Evolutionary conservation across 2,797 vertebrate genomes (phyloP).

Genomic region (Enteromius afrohamiltoni): DNA sequence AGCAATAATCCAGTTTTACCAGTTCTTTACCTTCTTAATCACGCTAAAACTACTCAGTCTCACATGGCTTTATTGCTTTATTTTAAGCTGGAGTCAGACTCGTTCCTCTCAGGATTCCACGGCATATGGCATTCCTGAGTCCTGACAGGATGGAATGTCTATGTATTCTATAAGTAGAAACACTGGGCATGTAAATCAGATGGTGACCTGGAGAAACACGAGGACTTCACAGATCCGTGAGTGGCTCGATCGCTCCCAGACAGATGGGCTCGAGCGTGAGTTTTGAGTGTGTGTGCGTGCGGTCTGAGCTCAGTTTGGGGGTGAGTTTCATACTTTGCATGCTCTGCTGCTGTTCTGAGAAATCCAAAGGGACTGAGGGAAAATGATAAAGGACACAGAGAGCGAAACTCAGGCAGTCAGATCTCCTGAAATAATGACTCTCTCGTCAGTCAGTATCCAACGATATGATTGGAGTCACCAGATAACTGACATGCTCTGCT

Average conservation of each 20-base stretch:
- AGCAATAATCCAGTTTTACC: not conserved
- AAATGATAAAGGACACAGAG: not conserved
- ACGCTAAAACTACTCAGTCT: not conserved
- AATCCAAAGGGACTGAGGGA: not conserved
- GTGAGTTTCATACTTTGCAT: not conserved
- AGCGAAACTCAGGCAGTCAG: not conserved
- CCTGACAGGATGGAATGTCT: not conserved
- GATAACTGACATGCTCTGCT: not conserved
- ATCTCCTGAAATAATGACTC: not conserved
- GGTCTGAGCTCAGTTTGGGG: not conserved
- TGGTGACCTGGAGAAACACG: not conserved
- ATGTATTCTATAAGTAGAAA: constrained; percentile 1
- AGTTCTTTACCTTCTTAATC: not conserved
- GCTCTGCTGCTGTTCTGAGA: not conserved
- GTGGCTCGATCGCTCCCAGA: not conserved
- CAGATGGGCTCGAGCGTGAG: not conserved
- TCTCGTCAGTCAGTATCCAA: not conserved
- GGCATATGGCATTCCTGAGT: not conserved
- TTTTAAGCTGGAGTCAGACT: not conserved
- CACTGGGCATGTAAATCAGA: constrained; percentile 8
- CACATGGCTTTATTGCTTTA: not conserved
- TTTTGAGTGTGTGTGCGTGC: not conserved
- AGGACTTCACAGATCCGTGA: not conserved
- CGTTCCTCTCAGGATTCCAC: not conserved
- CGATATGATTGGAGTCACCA: not conserved